Evolutionary conservation across 1,140 invertebrate genomes (phyloP).

Genomic region (Cephus cinctus): DNA sequence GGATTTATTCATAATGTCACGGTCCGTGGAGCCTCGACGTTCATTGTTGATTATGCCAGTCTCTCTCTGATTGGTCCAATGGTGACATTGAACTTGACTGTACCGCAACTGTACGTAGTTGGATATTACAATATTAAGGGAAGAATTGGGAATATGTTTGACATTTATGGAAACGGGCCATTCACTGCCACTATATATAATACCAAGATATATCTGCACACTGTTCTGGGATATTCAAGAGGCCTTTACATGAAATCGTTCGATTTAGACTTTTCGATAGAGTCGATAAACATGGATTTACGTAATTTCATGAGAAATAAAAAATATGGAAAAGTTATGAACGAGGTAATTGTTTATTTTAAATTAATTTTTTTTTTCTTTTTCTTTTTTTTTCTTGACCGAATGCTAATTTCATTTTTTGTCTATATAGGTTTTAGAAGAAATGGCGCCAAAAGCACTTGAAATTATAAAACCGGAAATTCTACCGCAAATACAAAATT

Average conservation of each 20-base stretch:
- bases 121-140: slow-evolving; percentile 46
- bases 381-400: slow-evolving; percentile 3
- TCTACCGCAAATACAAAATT: slow-evolving; percentile 41
- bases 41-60: slow-evolving; percentile 41
- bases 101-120: slow-evolving; percentile 36
- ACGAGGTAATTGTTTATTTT: slow-evolving; percentile 29
- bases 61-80: slow-evolving; percentile 45
- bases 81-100: slow-evolving; percentile 40
- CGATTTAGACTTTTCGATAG: slow-evolving; percentile 43
- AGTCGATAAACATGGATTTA: slow-evolving; percentile 30
- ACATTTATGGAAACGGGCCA: slow-evolving; percentile 33
- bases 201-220: slow-evolving; percentile 42
- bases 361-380: slow-evolving; percentile 8
- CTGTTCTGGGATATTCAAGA: slow-evolving; percentile 41
- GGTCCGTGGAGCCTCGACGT: slow-evolving; percentile 39
- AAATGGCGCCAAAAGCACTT: slow-evolving; percentile 38
- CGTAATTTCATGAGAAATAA: slow-evolving; percentile 44
- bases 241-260: slow-evolving; percentile 50
- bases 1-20: slow-evolving; percentile 32
- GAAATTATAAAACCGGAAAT: slow-evolving; percentile 48
- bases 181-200: slow-evolving; percentile 35
- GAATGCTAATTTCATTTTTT: slow-evolving; percentile 5
- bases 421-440: slow-evolving; percentile 45
- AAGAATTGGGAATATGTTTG: slow-evolving; percentile 35
- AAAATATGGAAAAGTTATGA: slow-evolving; percentile 38